phyloP scores from a whole-genome alignment of 1,140 invertebrate species.

The Drosophila lini region DNA sequence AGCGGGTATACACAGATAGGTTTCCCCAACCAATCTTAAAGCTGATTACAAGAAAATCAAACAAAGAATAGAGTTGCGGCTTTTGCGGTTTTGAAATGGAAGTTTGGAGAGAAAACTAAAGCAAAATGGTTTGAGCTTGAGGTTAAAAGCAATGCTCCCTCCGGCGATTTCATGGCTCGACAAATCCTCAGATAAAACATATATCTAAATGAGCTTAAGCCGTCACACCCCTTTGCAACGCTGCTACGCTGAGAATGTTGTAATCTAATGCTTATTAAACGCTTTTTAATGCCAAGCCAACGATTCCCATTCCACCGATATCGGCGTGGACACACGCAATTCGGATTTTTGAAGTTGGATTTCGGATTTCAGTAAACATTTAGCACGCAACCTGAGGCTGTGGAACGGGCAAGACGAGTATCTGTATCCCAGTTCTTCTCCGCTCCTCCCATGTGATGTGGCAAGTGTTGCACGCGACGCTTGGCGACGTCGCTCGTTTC shows the following conservation, averaged over 20 bases:
- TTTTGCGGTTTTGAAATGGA: constrained; percentile 29
- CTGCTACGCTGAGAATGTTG: constrained; percentile 44
- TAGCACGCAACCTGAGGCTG: constrained; percentile 68
- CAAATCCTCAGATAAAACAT: constrained; percentile 46
- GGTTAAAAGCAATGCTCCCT: constrained; percentile 14
- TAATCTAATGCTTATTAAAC: constrained; percentile 83
- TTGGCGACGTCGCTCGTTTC: constrained; percentile 53
- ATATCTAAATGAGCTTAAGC: constrained; percentile 49
- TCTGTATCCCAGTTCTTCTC: constrained; percentile 35
- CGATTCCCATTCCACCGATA: constrained; percentile 29
- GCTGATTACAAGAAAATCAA: constrained; percentile 42
- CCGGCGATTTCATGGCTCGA: constrained; percentile 37
- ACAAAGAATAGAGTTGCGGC: constrained; percentile 45
- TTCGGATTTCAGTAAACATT: constrained; percentile 68
- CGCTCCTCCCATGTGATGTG: constrained; percentile 53
- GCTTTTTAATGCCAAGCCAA: constrained; percentile 75
- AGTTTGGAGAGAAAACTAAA: constrained; percentile 24
- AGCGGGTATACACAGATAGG: constrained; percentile 18
- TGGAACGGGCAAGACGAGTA: constrained; percentile 26
- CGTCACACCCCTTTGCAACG: constrained; percentile 37
- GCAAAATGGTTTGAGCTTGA: constrained; percentile 38
- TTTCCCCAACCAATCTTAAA: constrained; percentile 21
- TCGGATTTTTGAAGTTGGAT: constrained; percentile 38
- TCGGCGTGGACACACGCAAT: constrained; percentile 51
- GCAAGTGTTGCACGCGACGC: constrained; percentile 80